phyloP scores from a whole-genome alignment of 2,797 vertebrate genomes.

The Morus bassanus region DNA sequence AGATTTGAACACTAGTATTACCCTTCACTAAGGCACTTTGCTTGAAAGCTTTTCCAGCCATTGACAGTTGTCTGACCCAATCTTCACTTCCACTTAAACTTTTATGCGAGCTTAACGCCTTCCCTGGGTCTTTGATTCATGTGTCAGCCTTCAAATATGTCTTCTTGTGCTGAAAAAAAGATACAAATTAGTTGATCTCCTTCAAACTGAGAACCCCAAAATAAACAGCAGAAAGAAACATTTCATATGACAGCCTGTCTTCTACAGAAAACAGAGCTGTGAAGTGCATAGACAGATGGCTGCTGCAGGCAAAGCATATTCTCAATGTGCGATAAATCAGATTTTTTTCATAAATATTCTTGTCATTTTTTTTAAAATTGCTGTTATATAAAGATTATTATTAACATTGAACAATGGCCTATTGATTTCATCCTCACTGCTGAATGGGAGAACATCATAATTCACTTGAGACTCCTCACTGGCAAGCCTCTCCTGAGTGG shows the following conservation, averaged over 20 bases:
- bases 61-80: background rate
- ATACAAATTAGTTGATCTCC: constrained; percentile 10
- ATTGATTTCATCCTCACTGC: background rate
- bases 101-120: constrained; percentile 3
- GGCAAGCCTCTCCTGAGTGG: background rate
- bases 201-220: constrained; percentile 49
- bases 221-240: constrained; percentile 52
- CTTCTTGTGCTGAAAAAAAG: background rate
- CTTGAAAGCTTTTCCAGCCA: background rate
- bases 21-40: background rate
- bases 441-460: background rate
- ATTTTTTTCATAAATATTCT: constrained; percentile 51
- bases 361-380: background rate
- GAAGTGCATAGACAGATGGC: constrained; percentile 66
- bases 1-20: background rate
- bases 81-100: constrained; percentile 11
- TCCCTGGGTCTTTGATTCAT: constrained; percentile 7
- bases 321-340: constrained; percentile 26
- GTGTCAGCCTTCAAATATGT: constrained; percentile 39
- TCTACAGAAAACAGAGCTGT: constrained; percentile 55
- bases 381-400: constrained; percentile 42
- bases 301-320: constrained; percentile 61
- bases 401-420: constrained; percentile 35
- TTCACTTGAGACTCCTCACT: background rate
- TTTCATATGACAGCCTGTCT: constrained; percentile 53